These are phyloP conservation scores for Cheilosia impressa DNA, from an alignment of 2,888 invertebrate genomes.

Conservation along the genomic window DNA sequence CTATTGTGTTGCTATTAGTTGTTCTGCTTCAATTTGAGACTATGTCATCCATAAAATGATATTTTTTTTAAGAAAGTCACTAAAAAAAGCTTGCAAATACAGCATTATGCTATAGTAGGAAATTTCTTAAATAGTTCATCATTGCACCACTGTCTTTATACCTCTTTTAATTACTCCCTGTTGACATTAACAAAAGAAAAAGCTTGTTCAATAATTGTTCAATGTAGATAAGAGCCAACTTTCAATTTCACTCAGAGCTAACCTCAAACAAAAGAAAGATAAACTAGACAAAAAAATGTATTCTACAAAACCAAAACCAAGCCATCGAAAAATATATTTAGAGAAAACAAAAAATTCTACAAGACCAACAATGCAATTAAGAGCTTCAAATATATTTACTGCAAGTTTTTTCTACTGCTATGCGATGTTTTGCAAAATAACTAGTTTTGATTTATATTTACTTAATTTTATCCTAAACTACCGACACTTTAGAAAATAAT, in stretches of 20 bases:
- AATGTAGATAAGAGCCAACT: conserved; percentile 13
- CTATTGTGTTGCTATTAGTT: too few relatives aligned
- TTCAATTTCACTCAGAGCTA: conserved; percentile 32
- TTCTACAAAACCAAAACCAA: conserved; percentile 41
- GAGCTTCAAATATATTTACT: conserved; percentile 74
- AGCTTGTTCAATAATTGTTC: conserved; percentile 17
- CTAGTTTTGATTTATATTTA: conserved; percentile 4
- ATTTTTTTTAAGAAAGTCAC: background rate
- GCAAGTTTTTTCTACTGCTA: conserved; percentile 68
- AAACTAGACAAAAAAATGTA: conserved; percentile 7
- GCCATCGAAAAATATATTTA: conserved; percentile 56
- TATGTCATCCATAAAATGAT: too few relatives aligned
- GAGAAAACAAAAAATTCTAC: conserved; percentile 41
- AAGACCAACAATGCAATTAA: conserved; percentile 75
- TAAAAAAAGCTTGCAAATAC: background rate
- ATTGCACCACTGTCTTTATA: conserved; percentile 11
- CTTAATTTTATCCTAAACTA: conserved; percentile 43
- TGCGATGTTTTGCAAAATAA: conserved; percentile 58
- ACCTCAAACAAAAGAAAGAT: conserved; percentile 16
- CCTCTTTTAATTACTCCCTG: background rate
- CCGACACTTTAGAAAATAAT: conserved; percentile 38
- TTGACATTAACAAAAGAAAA: conserved; percentile 12
- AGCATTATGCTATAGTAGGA: too few relatives aligned
- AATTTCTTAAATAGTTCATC: conserved; percentile 3
- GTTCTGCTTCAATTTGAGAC: too few relatives aligned